Base-by-base conservation (phyloP, 2,888 invertebrate genomes). In the Automeris io region DNA sequence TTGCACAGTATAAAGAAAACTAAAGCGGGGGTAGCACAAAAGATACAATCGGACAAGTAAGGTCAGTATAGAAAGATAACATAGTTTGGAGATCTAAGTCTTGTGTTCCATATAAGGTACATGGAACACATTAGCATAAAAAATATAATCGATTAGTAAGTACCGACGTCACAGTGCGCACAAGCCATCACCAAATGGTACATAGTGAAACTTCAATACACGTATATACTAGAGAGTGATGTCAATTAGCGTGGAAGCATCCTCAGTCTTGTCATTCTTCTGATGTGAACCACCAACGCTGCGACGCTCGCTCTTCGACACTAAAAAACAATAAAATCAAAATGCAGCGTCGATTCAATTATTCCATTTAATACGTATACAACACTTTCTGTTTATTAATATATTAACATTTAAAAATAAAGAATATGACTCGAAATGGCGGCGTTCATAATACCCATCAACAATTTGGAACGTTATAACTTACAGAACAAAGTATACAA, bases 251-350 rank as follows among this genome's bases (percentile, higher is more conserved):
- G 66, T 70, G 77, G 74, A 76, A 80, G 78, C 80, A 73, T 74
- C 81, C 79, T 83, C 83, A 83, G 82, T 83, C 83, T 83, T 82
- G 75, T 75, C 74, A 72, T 61, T 72, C 72, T 51, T 69, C 67
- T 51, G 80, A 76, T 80, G 80, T 70, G 70, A 77, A 72, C 76
- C 73, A 65, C 66, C 74, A 66, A 68, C 68, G 63, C 64, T 63
- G 61, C 66, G 61, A 61, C 65, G 62, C 65, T 61, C 59, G 62
- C 70, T 59, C 56, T 60, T 57, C 46, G 57, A 52, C 54, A 61
- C 78, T 77, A 69, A 33, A 73, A 76, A 48, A 34, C 2, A 13
- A 25, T 16, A 35, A 42, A 25, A 24, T 35, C 25, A 18, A 31
- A 39, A 50, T 43, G 57, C 43, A 33, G 21, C 33, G 9, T 33